Evolutionary conservation across 2,888 invertebrate species (phyloP), one percentile per base, ranked within the genome.

Genomic region (Clusia tigrina): DNA sequence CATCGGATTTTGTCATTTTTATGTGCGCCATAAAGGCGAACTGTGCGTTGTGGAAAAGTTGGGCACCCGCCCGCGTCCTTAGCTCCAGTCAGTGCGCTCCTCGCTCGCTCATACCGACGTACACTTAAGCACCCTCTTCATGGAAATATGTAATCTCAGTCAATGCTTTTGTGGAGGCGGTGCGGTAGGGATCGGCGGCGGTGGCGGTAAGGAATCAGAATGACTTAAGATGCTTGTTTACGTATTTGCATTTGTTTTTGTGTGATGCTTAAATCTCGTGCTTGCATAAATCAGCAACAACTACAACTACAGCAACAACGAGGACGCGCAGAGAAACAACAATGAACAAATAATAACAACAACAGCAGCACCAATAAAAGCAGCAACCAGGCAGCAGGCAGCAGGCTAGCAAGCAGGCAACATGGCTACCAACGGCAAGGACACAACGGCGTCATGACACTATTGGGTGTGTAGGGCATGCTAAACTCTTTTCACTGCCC

Each of bases 211-310:
- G 10, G n/a, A 6, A 42, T 42, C 42, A 2, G 52, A 37, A 53
- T 53, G 54, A 58, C 62, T 62, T 58, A 62, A 56, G 42, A 42
- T 15, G 58, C 54, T 62, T 62, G 62, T 62, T 62, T 62, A 58
- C 58, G 58, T 58, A 25, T 18, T 38, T 62, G 23, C 53, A 38
- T 57, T 53, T 54, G 51, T 52, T 57, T 42, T 24, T 22, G 23
- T 18, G 48, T 22, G 22, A 20, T 6, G 6, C 18, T n/a, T 6
- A 32, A 32, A 12, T 9, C 32, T 6, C 32, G 9, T 42, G 3
- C n/a, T n/a, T 48, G 48, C 48, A 48, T 48, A 48, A 48, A 48
- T 48, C 48, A 48, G 20, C 3, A 48, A 6, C 48, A 48, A 22
- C 48, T 20, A 22, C 20, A 48, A 15, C 48, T 20, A 3, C 48